Percentiles rank a stretch among this genome's conserved stretches.
Conservation (phyloP, 2,888 invertebrate genomes). For the Spisula subtruncata region DNA sequence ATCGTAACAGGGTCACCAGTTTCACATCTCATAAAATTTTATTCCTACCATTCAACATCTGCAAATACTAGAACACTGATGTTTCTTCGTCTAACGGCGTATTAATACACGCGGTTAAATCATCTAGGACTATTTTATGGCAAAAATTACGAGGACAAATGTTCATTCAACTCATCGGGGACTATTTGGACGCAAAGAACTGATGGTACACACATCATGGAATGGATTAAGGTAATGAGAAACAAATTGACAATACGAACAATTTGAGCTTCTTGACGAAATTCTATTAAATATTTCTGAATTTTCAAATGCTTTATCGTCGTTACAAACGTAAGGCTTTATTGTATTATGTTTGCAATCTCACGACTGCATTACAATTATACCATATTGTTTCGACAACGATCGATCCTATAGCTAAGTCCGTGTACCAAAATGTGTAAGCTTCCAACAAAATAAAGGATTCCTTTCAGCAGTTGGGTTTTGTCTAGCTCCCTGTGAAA, state of each 20-base stretch:
- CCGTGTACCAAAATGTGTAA: no score
- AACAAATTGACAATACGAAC: conserved; percentile 8
- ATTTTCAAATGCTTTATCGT: conserved; percentile 6
- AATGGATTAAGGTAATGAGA: background rate
- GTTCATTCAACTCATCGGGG: background rate
- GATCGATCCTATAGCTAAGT: no score
- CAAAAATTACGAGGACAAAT: background rate
- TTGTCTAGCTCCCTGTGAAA: no score
- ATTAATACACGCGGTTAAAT: conserved; percentile 7
- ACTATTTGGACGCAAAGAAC: conserved; percentile 15
- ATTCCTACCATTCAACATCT: background rate
- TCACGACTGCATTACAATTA: background rate
- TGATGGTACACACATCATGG: background rate
- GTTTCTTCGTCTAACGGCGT: background rate
- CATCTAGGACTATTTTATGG: background rate
- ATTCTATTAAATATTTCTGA: conserved; percentile 22
- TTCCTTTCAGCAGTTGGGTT: no score
- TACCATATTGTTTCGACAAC: no score
- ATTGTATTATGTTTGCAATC: background rate
- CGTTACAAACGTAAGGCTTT: background rate
- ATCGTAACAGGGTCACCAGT: background rate
- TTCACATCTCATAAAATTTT: background rate
- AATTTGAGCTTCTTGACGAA: background rate
- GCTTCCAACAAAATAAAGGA: no score
- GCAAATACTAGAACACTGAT: background rate